Conservation (phyloP, 1,140 invertebrate species). For the Physella acuta region DNA sequence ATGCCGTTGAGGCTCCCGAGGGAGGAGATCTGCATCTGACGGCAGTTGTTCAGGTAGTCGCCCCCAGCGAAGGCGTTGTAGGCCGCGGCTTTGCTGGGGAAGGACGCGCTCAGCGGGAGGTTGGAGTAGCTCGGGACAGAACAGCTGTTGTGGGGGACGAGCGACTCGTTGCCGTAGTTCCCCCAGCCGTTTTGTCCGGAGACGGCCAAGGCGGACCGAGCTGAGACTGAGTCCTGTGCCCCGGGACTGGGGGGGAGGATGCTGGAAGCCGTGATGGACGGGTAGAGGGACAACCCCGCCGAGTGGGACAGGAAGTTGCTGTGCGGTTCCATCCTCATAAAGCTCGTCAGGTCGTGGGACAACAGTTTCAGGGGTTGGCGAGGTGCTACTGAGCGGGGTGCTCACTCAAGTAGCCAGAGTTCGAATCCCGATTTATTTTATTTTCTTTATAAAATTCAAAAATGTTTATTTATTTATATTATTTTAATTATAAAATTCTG, state of each 20-base stretch:
- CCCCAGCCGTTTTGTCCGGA: constrained; percentile 51
- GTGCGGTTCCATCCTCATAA: constrained; percentile 25
- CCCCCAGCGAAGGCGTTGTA: constrained; percentile 38
- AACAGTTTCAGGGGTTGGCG: no score
- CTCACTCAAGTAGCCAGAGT: no score
- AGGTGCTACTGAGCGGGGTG: no score
- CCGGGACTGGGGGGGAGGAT: constrained; percentile 45
- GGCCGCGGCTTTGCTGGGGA: constrained; percentile 47
- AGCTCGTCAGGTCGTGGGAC: no score
- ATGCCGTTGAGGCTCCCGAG: constrained; percentile 50
- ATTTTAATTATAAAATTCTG: no score
- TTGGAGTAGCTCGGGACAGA: constrained; percentile 55
- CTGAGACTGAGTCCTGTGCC: constrained; percentile 36
- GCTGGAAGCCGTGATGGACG: constrained; percentile 44
- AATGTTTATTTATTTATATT: no score
- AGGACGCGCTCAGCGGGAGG: constrained; percentile 48
- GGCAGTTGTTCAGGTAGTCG: constrained; percentile 53
- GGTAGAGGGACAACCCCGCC: constrained; percentile 46
- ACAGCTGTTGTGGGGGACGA: constrained; percentile 50
- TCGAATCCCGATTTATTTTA: no score
- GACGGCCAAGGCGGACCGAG: constrained; percentile 37
- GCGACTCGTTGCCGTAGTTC: constrained; percentile 43
- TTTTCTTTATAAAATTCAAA: no score
- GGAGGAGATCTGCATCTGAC: constrained; percentile 53
- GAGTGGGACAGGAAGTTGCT: constrained; percentile 37